phyloP scores from a whole-genome alignment of 2,888 invertebrate genomes.

The Oscheius sp. region DNA sequence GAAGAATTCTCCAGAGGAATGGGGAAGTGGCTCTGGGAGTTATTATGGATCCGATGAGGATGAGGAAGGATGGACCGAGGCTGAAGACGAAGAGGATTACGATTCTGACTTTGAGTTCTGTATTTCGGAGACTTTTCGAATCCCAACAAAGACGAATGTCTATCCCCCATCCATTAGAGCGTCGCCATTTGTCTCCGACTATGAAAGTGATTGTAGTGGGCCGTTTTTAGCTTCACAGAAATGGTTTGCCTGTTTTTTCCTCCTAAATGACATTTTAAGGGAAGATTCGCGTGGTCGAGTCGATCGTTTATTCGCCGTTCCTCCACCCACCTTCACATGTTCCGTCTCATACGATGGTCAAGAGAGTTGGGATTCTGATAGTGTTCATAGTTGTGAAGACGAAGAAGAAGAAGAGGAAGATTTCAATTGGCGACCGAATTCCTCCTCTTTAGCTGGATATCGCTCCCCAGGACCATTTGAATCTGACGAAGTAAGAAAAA shows the following conservation, averaged over 20 bases:
- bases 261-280: neutral
- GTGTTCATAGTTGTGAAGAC: constrained; percentile 50
- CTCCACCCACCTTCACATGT: constrained; percentile 65
- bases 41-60: constrained; percentile 25
- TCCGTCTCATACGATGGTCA: constrained; percentile 65
- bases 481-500: constrained; percentile 44
- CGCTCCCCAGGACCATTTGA: constrained; percentile 53
- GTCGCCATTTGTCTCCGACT: constrained; percentile 51
- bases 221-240: constrained; percentile 40
- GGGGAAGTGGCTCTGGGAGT: constrained; percentile 11
- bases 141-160: constrained; percentile 35
- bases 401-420: constrained; percentile 37
- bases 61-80: constrained; percentile 48
- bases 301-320: constrained; percentile 51
- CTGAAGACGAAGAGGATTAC: constrained; percentile 45
- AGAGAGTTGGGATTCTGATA: constrained; percentile 43
- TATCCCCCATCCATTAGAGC: constrained; percentile 35
- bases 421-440: constrained; percentile 31
- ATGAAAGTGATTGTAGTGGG: constrained; percentile 54
- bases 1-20: neutral
- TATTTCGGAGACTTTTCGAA: constrained; percentile 50
- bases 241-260: neutral
- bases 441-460: constrained; percentile 53
- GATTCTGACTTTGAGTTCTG: constrained; percentile 49
- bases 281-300: constrained; percentile 58